Conservation (phyloP, 92 coral and sea anemone genomes). For the Actinernus sp. region DNA sequence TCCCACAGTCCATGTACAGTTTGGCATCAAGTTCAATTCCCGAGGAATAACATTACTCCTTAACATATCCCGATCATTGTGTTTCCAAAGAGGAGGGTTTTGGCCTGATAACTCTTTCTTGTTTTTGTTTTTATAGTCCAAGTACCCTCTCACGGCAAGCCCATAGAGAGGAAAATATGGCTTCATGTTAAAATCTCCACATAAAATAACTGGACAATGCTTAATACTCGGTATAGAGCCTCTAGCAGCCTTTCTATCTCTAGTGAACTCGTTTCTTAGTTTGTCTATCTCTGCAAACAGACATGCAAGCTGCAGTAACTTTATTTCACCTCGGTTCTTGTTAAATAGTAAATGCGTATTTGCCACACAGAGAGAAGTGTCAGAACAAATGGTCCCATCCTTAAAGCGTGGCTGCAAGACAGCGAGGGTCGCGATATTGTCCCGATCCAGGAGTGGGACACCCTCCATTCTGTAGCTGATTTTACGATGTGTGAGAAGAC, state of each 20-base stretch:
- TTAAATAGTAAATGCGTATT: constrained; percentile 95
- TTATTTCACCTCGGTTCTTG: constrained; percentile 93
- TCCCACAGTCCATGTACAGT: constrained; percentile 24
- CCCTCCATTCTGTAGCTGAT: constrained; percentile 66
- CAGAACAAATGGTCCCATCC: constrained; percentile 21
- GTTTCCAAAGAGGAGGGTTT: constrained; percentile 23
- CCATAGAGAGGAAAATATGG: constrained; percentile 88
- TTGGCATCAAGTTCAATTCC: constrained; percentile 62
- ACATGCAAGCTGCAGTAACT: constrained; percentile 83
- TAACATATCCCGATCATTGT: constrained; percentile 22
- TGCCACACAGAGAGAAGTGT: constrained; percentile 68
- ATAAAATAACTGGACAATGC: constrained; percentile 71
- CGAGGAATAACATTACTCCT: constrained; percentile 76
- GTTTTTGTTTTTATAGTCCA: constrained; percentile 66
- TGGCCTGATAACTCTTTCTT: constrained; percentile 92
- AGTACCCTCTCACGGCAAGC: constrained; percentile 59
- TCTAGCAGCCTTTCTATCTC: constrained; percentile 2
- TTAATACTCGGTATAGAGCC: constrained; percentile 1
- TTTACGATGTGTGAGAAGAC: constrained; percentile 55
- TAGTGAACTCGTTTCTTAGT: constrained; percentile 29
- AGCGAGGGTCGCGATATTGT: constrained; percentile 80
- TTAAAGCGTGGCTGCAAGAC: constrained; percentile 61
- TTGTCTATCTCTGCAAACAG: constrained; percentile 88
- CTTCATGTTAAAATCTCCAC: constrained; percentile 93
- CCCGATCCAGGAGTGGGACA: constrained; percentile 81